Conservation (phyloP, 2,113 vertebrate genomes). For the Rhynchopsitta pachyrhyncha region DNA sequence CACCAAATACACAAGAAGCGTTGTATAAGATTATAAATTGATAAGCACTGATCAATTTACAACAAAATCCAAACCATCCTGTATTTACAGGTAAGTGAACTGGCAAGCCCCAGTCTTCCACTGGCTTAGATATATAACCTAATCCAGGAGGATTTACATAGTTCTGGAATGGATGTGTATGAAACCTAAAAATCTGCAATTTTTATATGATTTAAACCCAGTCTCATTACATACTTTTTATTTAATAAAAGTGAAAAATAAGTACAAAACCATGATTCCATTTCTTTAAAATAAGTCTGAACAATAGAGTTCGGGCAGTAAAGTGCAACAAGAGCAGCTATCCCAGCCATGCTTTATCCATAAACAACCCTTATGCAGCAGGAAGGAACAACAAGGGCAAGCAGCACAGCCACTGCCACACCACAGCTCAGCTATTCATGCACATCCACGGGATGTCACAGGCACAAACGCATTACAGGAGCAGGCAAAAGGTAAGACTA, state of each 20-base stretch:
- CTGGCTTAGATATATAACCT: neutral
- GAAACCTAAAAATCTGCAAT: neutral
- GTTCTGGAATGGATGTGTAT: neutral
- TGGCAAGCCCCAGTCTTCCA: neutral
- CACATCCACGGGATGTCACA: neutral
- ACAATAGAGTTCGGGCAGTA: constrained; percentile 55
- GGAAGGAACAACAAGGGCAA: neutral
- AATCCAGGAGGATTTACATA: neutral
- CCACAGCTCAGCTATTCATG: neutral
- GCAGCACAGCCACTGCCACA: neutral
- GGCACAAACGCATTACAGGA: fast-evolving
- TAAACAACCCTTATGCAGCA: neutral
- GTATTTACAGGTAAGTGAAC: neutral
- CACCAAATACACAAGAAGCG: fast-evolving
- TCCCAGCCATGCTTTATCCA: neutral
- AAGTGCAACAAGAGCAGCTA: constrained; percentile 65
- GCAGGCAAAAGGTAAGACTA: neutral
- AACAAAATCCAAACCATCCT: neutral
- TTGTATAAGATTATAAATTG: neutral
- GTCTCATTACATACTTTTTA: constrained; percentile 41
- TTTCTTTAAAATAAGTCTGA: constrained; percentile 62
- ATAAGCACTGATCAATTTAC: neutral
- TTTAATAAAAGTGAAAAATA: constrained; percentile 65
- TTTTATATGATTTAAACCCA: constrained; percentile 51
- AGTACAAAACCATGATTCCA: constrained; percentile 62